Conservation (phyloP, 2,888 invertebrate genomes). For the Idaea biselata region DNA sequence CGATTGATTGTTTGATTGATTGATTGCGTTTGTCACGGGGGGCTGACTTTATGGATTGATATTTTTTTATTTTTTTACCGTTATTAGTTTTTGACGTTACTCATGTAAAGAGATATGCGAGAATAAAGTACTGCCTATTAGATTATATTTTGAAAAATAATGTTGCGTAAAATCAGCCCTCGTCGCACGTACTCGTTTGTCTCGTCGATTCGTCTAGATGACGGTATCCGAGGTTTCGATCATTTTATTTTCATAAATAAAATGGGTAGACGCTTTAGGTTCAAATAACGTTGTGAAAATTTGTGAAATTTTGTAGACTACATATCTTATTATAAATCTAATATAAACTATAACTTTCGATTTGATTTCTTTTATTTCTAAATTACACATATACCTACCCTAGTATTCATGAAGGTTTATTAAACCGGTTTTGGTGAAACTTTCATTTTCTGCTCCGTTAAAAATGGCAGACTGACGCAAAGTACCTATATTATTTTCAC, state of each 20-base stretch:
- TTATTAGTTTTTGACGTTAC: conserved; percentile 77
- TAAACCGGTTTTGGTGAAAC: too few relatives aligned
- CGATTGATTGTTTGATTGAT: neutral
- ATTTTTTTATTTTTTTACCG: conserved; percentile 81
- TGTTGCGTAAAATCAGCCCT: conserved; percentile 74
- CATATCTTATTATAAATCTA: conserved; percentile 82
- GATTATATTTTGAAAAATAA: conserved; percentile 80
- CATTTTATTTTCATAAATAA: conserved; percentile 80
- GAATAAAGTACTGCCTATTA: conserved; percentile 77
- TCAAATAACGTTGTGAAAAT: conserved; percentile 81
- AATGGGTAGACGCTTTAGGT: conserved; percentile 81
- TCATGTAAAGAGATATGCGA: conserved; percentile 72
- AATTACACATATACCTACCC: neutral
- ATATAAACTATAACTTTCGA: conserved; percentile 82
- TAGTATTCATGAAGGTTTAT: neutral
- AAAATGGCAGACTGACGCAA: too few relatives aligned
- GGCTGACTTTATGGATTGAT: conserved; percentile 76
- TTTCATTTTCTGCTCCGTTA: too few relatives aligned
- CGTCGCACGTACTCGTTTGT: conserved; percentile 53
- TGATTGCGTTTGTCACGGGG: conserved; percentile 45
- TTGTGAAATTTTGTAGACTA: conserved; percentile 82
- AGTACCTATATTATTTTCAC: too few relatives aligned
- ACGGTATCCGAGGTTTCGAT: conserved; percentile 70
- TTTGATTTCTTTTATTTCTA: conserved; percentile 59
- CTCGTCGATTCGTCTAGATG: neutral